Percentiles rank a stretch among this genome's conserved stretches.
These are phyloP conservation scores for Nibea albiflora DNA, from an alignment of 2,113 vertebrate genomes.

Conservation along the genomic window DNA sequence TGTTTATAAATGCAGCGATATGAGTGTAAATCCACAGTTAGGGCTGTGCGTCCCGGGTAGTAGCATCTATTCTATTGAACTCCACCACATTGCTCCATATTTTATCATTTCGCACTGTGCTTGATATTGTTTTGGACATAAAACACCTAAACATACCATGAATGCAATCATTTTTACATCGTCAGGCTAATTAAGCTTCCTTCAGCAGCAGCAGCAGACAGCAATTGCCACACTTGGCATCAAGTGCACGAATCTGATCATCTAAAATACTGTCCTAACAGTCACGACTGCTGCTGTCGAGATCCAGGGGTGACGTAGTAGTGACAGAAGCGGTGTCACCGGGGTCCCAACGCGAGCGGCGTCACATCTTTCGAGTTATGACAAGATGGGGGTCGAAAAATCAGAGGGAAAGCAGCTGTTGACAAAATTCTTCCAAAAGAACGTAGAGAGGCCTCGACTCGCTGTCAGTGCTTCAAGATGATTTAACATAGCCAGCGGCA, in stretches of 20 bases:
- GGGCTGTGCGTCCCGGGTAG: background rate
- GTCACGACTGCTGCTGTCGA: too few relatives aligned
- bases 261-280: too few relatives aligned
- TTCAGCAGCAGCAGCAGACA: too few relatives aligned
- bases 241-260: too few relatives aligned
- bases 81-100: background rate
- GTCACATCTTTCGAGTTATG: background rate
- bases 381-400: background rate
- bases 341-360: too few relatives aligned
- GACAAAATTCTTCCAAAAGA: background rate
- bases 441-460: background rate
- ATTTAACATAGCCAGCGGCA: background rate
- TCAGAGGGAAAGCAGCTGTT: background rate
- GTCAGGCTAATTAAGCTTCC: background rate
- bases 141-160: background rate
- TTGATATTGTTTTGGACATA: background rate
- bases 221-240: too few relatives aligned
- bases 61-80: conserved; percentile 3
- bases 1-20: conserved; percentile 8
- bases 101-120: background rate
- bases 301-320: too few relatives aligned
- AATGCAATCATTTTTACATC: background rate
- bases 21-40: conserved; percentile 7
- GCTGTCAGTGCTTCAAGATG: background rate
- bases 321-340: too few relatives aligned